A percentile compares a stretch with the other conserved stretches of the same genome.
These are phyloP conservation scores for Austrolebias charrua DNA, from an alignment of 2,797 vertebrate genomes.

Conservation along the genomic window DNA sequence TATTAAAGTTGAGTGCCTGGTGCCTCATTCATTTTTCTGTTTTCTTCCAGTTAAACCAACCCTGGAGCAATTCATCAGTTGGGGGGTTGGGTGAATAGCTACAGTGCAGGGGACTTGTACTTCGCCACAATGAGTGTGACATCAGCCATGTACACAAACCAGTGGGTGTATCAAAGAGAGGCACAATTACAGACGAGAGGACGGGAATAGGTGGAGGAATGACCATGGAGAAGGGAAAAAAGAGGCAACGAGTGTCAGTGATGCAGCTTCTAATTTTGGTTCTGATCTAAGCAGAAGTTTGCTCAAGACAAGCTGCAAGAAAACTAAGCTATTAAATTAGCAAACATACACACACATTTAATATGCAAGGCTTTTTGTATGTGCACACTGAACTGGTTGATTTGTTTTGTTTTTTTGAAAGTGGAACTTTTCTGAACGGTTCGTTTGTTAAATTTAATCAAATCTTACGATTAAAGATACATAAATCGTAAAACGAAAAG, in stretches of 20 bases:
- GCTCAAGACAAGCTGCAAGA: conserved; percentile 17
- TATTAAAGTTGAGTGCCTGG: conserved; percentile 39
- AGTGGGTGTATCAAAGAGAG: conserved; percentile 77
- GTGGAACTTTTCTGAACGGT: conserved; percentile 13
- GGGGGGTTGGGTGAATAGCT: conserved; percentile 48
- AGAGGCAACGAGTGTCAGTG: conserved; percentile 39
- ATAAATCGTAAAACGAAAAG: conserved; percentile 29
- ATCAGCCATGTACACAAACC: conserved; percentile 67
- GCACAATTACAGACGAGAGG: conserved; percentile 74
- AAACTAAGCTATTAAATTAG: too few species aligned
- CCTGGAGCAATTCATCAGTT: conserved; percentile 66
- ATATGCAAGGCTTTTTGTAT: neutral
- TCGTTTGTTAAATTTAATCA: conserved; percentile 22
- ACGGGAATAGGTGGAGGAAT: conserved; percentile 50
- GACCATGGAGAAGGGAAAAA: conserved; percentile 10
- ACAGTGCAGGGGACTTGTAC: conserved; percentile 40
- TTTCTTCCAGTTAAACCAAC: conserved; percentile 52
- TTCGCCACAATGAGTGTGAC: conserved; percentile 67
- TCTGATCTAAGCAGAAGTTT: conserved; percentile 40
- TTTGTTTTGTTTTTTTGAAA: neutral
- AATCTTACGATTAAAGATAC: conserved; percentile 6
- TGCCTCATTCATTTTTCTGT: conserved; percentile 57
- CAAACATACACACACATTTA: too few species aligned
- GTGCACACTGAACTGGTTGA: conserved; percentile 1
- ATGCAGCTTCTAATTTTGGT: conserved; percentile 68